These are phyloP conservation scores for Emydocephalus ijimae DNA, from an alignment of 2,113 vertebrate species.

Conservation along the genomic window DNA sequence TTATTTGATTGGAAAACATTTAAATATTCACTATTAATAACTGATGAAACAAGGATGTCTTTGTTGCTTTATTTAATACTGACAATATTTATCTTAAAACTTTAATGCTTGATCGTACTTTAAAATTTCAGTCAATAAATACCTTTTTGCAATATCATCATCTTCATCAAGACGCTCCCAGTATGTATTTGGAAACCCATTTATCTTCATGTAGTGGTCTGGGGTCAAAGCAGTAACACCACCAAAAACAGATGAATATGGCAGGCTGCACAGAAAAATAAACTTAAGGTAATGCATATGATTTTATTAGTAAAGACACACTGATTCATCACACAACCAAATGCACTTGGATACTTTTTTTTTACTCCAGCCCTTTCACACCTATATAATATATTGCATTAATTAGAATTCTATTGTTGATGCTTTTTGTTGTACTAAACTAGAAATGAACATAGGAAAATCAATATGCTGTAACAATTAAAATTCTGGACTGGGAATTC, in stretches of 20 bases:
- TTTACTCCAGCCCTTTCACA: not conserved
- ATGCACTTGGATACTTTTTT: not conserved
- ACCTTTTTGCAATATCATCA: constrained; percentile 72
- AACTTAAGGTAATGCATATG: not conserved
- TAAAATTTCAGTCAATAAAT: constrained; percentile 8
- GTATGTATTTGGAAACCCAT: constrained; percentile 73
- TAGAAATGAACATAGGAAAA: not conserved
- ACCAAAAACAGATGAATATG: constrained; percentile 68
- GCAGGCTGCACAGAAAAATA: constrained; percentile 55
- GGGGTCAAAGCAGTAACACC: constrained; percentile 72
- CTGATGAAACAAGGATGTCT: not conserved
- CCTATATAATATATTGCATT: not conserved
- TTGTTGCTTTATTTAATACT: not conserved
- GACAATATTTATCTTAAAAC: not conserved
- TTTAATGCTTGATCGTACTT: not conserved
- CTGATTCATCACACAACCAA: not conserved
- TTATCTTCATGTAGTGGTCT: constrained; percentile 74
- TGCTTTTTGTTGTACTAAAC: not conserved
- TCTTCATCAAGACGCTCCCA: constrained; percentile 67
- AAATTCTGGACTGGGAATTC: not conserved
- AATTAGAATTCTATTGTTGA: not conserved
- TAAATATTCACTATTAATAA: not conserved
- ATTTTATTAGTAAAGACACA: not conserved
- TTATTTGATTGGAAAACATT: not conserved
- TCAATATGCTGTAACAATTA: not conserved